These are phyloP conservation scores for Pseudochirops cupreus DNA, from an alignment of 2,797 vertebrate species.

Conservation along the genomic window DNA sequence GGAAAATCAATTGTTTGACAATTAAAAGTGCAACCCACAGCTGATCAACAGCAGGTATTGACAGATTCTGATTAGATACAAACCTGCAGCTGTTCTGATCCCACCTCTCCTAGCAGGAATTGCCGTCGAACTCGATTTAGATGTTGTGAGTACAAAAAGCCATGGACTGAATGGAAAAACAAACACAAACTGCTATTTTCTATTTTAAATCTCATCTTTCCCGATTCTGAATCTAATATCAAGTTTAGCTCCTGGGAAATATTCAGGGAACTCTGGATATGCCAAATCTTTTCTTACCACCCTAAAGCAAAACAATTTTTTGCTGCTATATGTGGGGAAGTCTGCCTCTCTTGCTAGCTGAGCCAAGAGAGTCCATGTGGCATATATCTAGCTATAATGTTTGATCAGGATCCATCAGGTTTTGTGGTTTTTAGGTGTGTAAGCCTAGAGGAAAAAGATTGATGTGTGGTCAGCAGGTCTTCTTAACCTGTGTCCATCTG, in stretches of 20 bases:
- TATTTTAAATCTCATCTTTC: slow-evolving; percentile 28
- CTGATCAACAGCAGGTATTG: slow-evolving; percentile 43
- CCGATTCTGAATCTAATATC: background rate
- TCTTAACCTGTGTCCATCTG: background rate
- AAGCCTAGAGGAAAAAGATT: background rate
- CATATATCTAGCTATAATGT: background rate
- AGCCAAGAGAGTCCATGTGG: background rate
- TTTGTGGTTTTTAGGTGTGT: background rate
- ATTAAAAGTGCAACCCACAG: slow-evolving; percentile 31
- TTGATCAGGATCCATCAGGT: background rate
- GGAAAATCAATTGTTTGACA: slow-evolving; percentile 55
- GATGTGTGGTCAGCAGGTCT: background rate
- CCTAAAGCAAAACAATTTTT: background rate
- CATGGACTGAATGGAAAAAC: slow-evolving; percentile 12
- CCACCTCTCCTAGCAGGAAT: background rate
- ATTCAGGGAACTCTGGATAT: background rate
- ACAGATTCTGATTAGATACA: slow-evolving; percentile 21
- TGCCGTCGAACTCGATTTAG: slow-evolving; percentile 37
- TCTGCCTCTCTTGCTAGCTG: background rate
- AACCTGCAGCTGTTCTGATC: background rate
- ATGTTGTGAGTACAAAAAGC: slow-evolving; percentile 26
- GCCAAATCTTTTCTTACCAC: background rate
- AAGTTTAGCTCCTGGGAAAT: background rate
- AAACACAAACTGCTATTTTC: background rate
- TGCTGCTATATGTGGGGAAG: background rate